Evolutionary conservation across 2,888 invertebrate genomes (phyloP), one percentile per base, ranked within the genome.

Genomic region (Trachelus stipa): DNA sequence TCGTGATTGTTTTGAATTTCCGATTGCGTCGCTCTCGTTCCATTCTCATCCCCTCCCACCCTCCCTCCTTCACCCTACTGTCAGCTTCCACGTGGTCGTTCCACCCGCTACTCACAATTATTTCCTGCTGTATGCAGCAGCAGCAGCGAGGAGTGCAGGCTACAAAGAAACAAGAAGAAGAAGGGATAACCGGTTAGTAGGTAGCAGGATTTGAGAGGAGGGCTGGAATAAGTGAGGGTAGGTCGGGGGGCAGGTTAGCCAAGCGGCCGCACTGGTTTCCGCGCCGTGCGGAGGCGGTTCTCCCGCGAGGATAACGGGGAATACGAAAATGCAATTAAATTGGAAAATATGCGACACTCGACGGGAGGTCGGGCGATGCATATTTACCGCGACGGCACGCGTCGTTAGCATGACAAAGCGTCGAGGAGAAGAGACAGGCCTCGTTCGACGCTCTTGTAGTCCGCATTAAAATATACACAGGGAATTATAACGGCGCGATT

Each of bases 241-340:
- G 12, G 12, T 12, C 37, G 37, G 12, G 12, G 40, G 15, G 15
- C 15, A 40, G 40, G 40, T 40, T 15, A 40, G 40, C 40, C 15
- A 2, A 40, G 40, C 71, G 33, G 11, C 71, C 31, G 15, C 71
- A 34, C 71, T 34, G 12, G 73, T 30, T 56, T 31, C 33, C 30
- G 40, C 69, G 6, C 30, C 23, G 33, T 12, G 35, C 23, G 3
- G 12, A 30, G 15, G 37, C 68, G 33, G 40, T 56, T 56, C 56
- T 23, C 56, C 56, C 56, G 33, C 33, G 34, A 78, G 69, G 75
- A 78, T 75, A 78, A 71, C 75, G 78, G 76, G 84, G 89, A 89
- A 89, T 90, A 87, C 88, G 89, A 87, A 89, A 90, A 90, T 90
- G 90, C 91, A 91, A 91, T 91, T 91, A 91, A 90, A 87, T 87